Base-by-base conservation (phyloP, 2,888 invertebrate genomes). In the Cerceris rybyensis region DNA sequence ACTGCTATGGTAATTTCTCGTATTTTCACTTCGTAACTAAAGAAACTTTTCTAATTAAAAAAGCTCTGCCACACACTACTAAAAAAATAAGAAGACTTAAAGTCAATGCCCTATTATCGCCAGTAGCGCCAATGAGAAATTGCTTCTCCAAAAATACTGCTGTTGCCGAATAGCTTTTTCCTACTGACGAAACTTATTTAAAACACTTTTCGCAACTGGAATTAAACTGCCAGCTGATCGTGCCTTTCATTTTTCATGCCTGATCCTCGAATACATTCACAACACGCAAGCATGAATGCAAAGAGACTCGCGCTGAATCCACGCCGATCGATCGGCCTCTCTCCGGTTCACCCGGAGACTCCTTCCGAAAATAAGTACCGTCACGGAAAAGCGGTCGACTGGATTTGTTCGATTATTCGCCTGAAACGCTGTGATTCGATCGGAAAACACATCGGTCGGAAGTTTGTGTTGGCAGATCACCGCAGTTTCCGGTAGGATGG, bases 291-390 rank as follows among this genome's bases (percentile, higher is more conserved):
- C 13, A 49, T 8, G 55, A 52, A 52, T 58, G 28, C 39, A 28
- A 66, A 70, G 74, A 70, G 28, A 63, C 39, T 4, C 28, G 39
- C 13, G 43, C 54, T 13, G 52, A 74, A 57, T 42, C 63, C 17
- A 16, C 13, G n/a, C 13, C 61, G 28, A 67, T 79, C 80, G 72
- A 75, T 75, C 66, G 70, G 17, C 55, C 63, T 28, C 28, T 28
- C 28, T 28, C 16, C 73, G 60, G 58, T 81, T 68, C 65, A 71
- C 77, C 66, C 61, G 71, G 67, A 65, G 66, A 79, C 65, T 70
- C 58, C 69, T 54, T 64, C 71, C 74, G 46, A 74, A 85, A 80
- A 79, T 85, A 77, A 80, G 69, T 66, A 28, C 28, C 70, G 14
- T n/a, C 60, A 28, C 63, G 50, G 63, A 43, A 57, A 68, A 68